Base-by-base conservation (phyloP, 2,113 vertebrate genomes). In the Neogale vison region DNA sequence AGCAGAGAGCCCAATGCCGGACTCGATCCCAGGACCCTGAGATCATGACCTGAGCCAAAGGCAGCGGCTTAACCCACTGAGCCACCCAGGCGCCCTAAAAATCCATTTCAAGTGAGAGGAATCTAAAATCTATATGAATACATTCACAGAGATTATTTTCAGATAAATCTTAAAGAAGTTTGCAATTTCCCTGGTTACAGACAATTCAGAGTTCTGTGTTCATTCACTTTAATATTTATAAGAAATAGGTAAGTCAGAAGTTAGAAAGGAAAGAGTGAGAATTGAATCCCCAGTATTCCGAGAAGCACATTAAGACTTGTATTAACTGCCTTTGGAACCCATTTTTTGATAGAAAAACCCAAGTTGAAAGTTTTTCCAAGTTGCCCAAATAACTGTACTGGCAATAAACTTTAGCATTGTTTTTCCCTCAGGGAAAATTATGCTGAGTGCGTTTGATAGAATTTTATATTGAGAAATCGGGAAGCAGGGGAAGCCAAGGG, bases 301-400 rank as follows among this genome's bases (percentile, higher is more conserved):
- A 96, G 69, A 87, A 47, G 57, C 34, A 52, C 3, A 81, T 80
- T 93, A 67, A 85, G 34, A 69, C 24, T 83, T 88, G 6, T 81
- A 76, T 92, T 87, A 95, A 8, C 7, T 97, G 29, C 5, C 47
- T 65, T 36, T 10, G 45, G 23, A 86, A 95, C 96, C 47, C 4
- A 15, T 47, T 81, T 97, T 88, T 88, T 88, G 10, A 94, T 77
- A 91, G 31, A 34, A 80, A 20, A 77, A 4, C 79, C 1, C 2
- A 94, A 98, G 45, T 0, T 21, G 81, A 88, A 90, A 55, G 6
- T 6, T 87, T 87, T 94, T 97, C 39, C 92, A 95, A 93, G 26
- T 69, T 92, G 69, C 71, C 39, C 59, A 1, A 87, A 57, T 96
- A 97, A 76, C 63, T 92, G 4, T 42, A 63, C 72, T 87, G 63